Conservation (phyloP, 2,888 invertebrate species). For the Julus scanicus region DNA sequence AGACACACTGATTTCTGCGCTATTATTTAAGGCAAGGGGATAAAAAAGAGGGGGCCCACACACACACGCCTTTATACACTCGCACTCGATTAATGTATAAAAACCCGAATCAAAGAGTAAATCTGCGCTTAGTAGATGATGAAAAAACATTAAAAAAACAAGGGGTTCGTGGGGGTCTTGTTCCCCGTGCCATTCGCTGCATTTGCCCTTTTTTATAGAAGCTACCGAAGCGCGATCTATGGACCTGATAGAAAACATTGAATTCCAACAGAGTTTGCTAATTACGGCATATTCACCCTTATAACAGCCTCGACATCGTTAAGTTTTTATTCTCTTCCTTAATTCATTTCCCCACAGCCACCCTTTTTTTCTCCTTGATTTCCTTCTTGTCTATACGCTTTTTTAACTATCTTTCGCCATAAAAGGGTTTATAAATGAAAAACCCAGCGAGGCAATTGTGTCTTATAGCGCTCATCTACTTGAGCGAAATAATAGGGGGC, state of each 20-base stretch:
- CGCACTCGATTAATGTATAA: conserved; percentile 33
- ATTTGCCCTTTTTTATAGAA: not conserved
- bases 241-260: conserved; percentile 26
- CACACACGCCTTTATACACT: not conserved
- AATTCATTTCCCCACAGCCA: conserved; percentile 20
- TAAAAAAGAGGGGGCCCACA: not conserved
- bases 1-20: conserved; percentile 27
- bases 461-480: conserved; percentile 33
- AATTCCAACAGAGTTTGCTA: conserved; percentile 19
- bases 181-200: conserved; percentile 7
- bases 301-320: not conserved
- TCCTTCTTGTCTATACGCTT: conserved; percentile 8
- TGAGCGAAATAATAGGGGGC: conserved; percentile 33
- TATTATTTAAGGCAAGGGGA: not conserved
- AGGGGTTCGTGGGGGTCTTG: not conserved
- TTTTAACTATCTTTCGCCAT: conserved; percentile 26
- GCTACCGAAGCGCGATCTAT: conserved; percentile 30
- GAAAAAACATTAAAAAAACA: conserved; percentile 31
- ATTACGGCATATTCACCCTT: conserved; percentile 33
- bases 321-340: conserved; percentile 27
- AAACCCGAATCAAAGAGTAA: conserved; percentile 24
- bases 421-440: conserved; percentile 15
- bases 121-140: conserved; percentile 33
- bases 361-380: not conserved
- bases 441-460: conserved; percentile 20